phyloP scores from a whole-genome alignment of 2,797 vertebrate species.

The Heterohyrax brucei region DNA sequence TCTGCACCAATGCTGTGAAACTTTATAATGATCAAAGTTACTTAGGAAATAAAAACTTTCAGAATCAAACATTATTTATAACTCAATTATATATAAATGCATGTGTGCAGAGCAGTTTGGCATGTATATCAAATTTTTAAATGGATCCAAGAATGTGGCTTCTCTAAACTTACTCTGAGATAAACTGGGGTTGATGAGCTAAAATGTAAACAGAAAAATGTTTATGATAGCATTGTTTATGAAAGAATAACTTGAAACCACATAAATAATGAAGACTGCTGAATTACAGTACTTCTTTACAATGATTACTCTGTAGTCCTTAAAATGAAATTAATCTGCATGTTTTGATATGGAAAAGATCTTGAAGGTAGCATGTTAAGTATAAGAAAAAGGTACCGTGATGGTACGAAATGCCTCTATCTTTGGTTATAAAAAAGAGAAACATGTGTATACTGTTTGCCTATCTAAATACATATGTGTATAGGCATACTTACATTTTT shows the following conservation, averaged over 20 bases:
- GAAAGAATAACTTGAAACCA: conserved; percentile 26
- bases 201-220: conserved; percentile 65
- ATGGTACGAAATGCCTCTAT: conserved; percentile 28
- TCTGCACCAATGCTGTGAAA: not conserved
- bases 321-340: not conserved
- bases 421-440: conserved; percentile 40
- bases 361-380: conserved; percentile 41
- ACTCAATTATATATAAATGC: conserved; percentile 38
- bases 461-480: conserved; percentile 45
- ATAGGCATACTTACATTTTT: conserved; percentile 42
- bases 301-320: not conserved
- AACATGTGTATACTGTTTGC: not conserved
- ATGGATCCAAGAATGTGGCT: conserved; percentile 25
- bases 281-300: conserved; percentile 52
- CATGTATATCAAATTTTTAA: conserved; percentile 31
- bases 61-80: conserved; percentile 57
- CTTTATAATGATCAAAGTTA: conserved; percentile 60
- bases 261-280: not conserved
- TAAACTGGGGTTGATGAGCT: conserved; percentile 44
- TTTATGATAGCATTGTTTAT: conserved; percentile 45
- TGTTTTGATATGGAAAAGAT: conserved; percentile 56
- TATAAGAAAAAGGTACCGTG: conserved; percentile 3
- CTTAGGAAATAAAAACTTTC: conserved; percentile 31
- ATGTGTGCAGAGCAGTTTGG: conserved; percentile 30
- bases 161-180: conserved; percentile 42